phyloP scores from a whole-genome alignment of 2,888 invertebrate species.

The Blastobasis adustella region DNA sequence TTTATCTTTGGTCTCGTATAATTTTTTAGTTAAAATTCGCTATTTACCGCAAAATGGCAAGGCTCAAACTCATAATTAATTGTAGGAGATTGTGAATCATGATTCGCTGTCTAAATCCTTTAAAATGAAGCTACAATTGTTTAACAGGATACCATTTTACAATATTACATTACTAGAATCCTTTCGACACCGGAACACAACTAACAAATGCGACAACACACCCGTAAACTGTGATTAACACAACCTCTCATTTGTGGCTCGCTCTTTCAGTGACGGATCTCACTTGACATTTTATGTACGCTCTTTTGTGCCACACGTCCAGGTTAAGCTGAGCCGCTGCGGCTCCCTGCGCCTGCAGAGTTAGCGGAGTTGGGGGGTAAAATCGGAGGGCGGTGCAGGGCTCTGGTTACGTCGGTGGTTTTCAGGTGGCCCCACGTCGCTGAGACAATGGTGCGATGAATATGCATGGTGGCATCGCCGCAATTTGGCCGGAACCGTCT shows the following conservation, averaged over 20 bases:
- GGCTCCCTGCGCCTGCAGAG: background rate
- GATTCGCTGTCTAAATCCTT: too few relatives aligned
- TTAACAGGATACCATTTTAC: too few relatives aligned
- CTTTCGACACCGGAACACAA: too few relatives aligned
- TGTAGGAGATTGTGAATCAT: too few relatives aligned
- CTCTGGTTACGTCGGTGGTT: slow-evolving; percentile 28
- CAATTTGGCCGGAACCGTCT: slow-evolving; percentile 64
- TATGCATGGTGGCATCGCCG: slow-evolving; percentile 65
- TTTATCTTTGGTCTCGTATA: too few relatives aligned
- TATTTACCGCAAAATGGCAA: too few relatives aligned
- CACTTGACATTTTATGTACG: slow-evolving; percentile 53
- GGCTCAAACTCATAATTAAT: too few relatives aligned
- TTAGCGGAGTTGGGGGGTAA: background rate
- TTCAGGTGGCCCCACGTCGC: slow-evolving; percentile 49
- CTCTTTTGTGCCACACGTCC: slow-evolving; percentile 42
- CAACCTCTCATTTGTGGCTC: slow-evolving; percentile 26
- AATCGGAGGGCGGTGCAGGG: slow-evolving; percentile 13
- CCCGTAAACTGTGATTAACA: slow-evolving; percentile 10
- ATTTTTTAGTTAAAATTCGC: too few relatives aligned
- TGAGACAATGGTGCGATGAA: slow-evolving; percentile 65
- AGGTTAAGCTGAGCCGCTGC: slow-evolving; percentile 19
- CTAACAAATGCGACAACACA: background rate
- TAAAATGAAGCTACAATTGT: too few relatives aligned
- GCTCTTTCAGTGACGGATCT: slow-evolving; percentile 39
- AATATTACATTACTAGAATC: too few relatives aligned